Conservation (phyloP, 2,797 vertebrate species). For the Oceanodroma leucorhoa region DNA sequence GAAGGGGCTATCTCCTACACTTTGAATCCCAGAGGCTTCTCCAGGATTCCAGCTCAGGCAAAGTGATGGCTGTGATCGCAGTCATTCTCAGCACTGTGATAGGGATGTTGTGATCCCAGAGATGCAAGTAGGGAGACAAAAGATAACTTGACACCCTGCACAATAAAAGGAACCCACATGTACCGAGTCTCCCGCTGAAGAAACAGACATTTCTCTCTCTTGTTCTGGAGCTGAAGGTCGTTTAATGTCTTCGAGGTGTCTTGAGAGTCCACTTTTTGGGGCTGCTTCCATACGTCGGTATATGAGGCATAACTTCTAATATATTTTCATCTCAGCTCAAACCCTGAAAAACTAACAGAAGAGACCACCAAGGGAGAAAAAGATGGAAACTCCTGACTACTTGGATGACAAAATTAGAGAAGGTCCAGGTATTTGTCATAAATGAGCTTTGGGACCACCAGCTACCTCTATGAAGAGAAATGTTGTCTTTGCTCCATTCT, state of each 20-base stretch:
- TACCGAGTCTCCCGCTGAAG: fast-evolving
- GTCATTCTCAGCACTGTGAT: neutral
- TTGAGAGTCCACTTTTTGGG: neutral
- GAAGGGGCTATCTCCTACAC: neutral
- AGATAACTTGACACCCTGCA: neutral
- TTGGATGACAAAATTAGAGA: neutral
- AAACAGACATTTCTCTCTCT: neutral
- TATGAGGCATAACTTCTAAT: neutral
- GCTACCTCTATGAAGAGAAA: neutral
- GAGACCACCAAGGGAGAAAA: neutral
- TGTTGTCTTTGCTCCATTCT: neutral
- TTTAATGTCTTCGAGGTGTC: neutral
- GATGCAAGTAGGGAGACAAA: neutral
- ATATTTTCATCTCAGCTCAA: neutral
- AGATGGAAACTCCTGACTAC: neutral
- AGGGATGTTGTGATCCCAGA: neutral
- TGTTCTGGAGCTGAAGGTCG: neutral
- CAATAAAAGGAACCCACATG: neutral
- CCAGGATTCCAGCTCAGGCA: neutral
- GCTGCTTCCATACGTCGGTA: neutral
- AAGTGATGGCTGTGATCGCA: neutral
- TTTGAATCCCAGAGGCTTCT: neutral
- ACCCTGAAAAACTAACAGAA: neutral
- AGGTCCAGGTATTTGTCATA: neutral
- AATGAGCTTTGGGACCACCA: neutral